phyloP scores from a whole-genome alignment of 2,888 invertebrate species.

The Philereme vetulata region DNA sequence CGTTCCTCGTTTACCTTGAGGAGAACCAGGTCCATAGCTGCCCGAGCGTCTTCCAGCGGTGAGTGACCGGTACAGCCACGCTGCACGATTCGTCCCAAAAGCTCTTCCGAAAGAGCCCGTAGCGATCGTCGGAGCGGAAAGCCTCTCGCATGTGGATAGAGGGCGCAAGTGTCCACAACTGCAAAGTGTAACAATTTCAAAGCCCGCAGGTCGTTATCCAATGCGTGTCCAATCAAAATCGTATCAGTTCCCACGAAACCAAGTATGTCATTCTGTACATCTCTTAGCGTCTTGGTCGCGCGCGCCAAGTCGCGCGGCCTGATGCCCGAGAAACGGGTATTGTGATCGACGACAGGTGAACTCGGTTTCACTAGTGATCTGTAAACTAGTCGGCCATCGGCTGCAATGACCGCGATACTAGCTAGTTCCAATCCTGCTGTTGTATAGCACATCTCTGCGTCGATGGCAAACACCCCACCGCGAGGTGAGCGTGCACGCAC shows the following conservation, averaged over 20 bases:
- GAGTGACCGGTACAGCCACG: conserved; percentile 89
- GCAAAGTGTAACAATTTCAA: conserved; percentile 92
- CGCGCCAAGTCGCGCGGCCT: conserved; percentile 83
- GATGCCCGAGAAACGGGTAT: conserved; percentile 98
- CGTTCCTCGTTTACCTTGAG: conserved; percentile 85
- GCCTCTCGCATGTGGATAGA: conserved; percentile 94
- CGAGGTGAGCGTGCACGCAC: conserved; percentile 83
- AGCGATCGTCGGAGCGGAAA: conserved; percentile 93
- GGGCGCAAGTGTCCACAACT: conserved; percentile 94
- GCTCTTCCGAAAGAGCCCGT: conserved; percentile 88
- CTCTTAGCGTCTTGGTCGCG: conserved; percentile 87
- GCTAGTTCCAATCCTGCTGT: conserved; percentile 93
- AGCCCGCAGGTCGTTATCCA: conserved; percentile 96
- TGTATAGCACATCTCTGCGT: conserved; percentile 99
- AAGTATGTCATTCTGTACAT: conserved; percentile 94
- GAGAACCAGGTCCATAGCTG: conserved; percentile 95
- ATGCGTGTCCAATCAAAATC: conserved; percentile 96
- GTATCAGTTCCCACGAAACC: conserved; percentile 91
- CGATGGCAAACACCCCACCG: conserved; percentile 90
- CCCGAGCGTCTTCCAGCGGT: conserved; percentile 95
- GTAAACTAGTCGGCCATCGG: conserved; percentile 90
- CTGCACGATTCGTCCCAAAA: conserved; percentile 93
- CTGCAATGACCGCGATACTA: conserved; percentile 92
- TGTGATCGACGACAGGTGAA: conserved; percentile 94
- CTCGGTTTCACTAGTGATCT: conserved; percentile 93